Base-by-base conservation (phyloP, 2,113 vertebrate genomes). In the Forbesichthys agassizii region DNA sequence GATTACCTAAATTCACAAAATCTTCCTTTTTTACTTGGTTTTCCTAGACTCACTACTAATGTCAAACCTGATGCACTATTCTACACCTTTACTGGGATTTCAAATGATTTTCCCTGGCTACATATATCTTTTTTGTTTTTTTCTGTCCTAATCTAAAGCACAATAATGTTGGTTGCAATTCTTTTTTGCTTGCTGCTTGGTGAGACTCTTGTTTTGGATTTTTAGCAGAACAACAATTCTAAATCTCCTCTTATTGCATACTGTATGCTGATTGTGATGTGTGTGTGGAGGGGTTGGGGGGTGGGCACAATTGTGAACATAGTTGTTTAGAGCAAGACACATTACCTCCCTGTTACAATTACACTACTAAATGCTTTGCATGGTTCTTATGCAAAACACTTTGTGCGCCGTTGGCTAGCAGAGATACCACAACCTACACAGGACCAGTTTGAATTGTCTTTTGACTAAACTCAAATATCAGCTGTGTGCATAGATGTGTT, bases 391-490 rank as follows among this genome's bases (percentile, higher is more conserved):
- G 69, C 70, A 67, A 80, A 73, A 27, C 48, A 52, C 12, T 42
- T 48, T 65, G 33, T 60, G 70, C 57, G 0, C 51, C 20, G 68
- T 27, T 57, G 61, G 74, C 80, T 82, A 81, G 71, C 66, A 3
- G 61, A 66, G 70, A 68, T 8, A 46, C 33, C 0, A 10, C 42
- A 58, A 64, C 33, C 36, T 42, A 3, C 20, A 52, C 46, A 64
- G 51, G 61, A 74, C 49, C 13, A 52, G 36, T 49, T 62, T 0
- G 72, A 16, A 36, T 60, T 59, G 47, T 18, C 62, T 68, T 85
- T 84, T 84, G 69, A 86, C 84, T 87, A 56, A 75, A 83, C 49
- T 56, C 55, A 1, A 36, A 65, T 81, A 76, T 72, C 33, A 2
- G 65, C 10, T 77, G 66, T 78, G 83, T n/a, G 73, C 57, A 54